Conservation (phyloP, 2,113 vertebrate species). For the Loxodonta africana region DNA sequence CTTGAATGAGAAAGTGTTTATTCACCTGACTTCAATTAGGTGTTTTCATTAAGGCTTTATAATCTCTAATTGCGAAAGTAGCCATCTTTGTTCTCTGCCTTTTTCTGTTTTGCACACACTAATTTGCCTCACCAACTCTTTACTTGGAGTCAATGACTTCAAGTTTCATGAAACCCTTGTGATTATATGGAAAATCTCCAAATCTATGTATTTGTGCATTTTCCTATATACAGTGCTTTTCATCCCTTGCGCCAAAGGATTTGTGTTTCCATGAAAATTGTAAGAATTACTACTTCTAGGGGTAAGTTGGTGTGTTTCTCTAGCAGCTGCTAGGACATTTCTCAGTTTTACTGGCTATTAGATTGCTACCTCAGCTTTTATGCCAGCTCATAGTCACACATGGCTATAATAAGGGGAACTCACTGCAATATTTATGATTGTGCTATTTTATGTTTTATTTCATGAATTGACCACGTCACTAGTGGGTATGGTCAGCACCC, state of each 20-base stretch:
- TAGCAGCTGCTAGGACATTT: too few relatives aligned
- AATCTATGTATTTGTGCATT: not conserved
- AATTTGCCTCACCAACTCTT: not conserved
- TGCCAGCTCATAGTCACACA: too few relatives aligned
- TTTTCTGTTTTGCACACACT: slow-evolving; percentile 3
- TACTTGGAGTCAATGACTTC: not conserved
- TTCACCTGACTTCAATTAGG: not conserved
- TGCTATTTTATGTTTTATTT: too few relatives aligned
- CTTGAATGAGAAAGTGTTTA: not conserved
- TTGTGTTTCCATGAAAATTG: not conserved
- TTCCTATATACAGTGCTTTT: not conserved
- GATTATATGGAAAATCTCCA: not conserved
- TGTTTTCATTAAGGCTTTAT: not conserved
- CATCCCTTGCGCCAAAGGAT: not conserved
- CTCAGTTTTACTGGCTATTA: too few relatives aligned
- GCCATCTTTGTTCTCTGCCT: not conserved
- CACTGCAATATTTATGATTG: too few relatives aligned
- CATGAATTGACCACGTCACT: too few relatives aligned
- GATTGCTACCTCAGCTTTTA: too few relatives aligned
- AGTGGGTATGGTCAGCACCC: too few relatives aligned
- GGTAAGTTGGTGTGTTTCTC: too few relatives aligned
- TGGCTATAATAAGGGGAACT: too few relatives aligned
- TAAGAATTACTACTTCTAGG: too few relatives aligned
- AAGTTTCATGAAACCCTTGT: not conserved
- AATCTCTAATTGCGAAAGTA: not conserved